Conservation (phyloP, 2,797 vertebrate species). For the Gymnoscopelus braueri region DNA sequence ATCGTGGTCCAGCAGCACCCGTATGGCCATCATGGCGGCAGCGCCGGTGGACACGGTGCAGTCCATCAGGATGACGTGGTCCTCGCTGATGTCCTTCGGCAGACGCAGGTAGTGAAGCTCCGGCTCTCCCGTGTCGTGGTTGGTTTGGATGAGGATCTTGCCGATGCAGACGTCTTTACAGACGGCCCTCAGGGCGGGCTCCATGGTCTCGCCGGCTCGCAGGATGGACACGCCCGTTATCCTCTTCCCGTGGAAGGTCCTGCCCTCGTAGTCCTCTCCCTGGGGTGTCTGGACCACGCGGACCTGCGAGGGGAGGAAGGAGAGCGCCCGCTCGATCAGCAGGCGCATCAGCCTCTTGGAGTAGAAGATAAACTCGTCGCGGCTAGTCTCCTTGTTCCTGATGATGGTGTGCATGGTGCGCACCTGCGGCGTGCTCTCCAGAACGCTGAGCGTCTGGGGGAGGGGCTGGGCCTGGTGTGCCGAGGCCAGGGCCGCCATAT, state of each 20-base stretch:
- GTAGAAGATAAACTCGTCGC: conserved; percentile 99
- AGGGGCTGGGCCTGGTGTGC: too few relatives aligned
- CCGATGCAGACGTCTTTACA: too few relatives aligned
- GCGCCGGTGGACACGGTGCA: conserved; percentile 98
- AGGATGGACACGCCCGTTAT: too few relatives aligned
- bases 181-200: too few relatives aligned
- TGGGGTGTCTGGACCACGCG: conserved; percentile 93
- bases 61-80: conserved; percentile 98
- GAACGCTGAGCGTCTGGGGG: too few relatives aligned
- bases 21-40: conserved; percentile 97
- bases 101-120: conserved; percentile 96
- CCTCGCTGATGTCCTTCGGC: conserved; percentile 95
- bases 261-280: conserved; percentile 93
- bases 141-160: too few relatives aligned
- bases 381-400: conserved; percentile 96
- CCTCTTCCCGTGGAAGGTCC: conserved; percentile 90
- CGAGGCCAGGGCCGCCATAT: too few relatives aligned
- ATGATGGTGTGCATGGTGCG: too few relatives aligned
- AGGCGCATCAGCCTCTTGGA: conserved; percentile 97
- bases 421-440: too few relatives aligned
- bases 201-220: too few relatives aligned
- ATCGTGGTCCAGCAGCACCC: conserved; percentile 96
- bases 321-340: conserved; percentile 93
- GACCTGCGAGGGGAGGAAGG: conserved; percentile 95
- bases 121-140: too few relatives aligned